Conservation (phyloP, 2,113 vertebrate species). For the crab-eating macaque (Macaca fascicularis) region DNA sequence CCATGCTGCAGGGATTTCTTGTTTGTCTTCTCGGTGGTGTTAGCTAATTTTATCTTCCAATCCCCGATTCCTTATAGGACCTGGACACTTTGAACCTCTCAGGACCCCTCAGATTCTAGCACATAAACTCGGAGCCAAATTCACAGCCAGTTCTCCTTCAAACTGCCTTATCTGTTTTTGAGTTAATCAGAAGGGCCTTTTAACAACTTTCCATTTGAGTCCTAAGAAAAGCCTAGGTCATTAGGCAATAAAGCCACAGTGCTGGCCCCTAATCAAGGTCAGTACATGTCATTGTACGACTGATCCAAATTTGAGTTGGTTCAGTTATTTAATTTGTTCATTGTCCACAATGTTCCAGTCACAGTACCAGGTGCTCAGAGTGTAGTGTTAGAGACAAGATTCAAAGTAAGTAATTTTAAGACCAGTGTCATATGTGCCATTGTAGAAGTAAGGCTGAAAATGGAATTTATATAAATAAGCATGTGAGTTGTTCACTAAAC, state of each 20-base stretch:
- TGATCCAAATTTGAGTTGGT: background rate
- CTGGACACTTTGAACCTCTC: background rate
- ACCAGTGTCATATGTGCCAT: background rate
- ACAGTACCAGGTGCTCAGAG: background rate
- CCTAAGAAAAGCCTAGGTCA: background rate
- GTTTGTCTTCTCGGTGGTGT: background rate
- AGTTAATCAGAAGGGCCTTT: background rate
- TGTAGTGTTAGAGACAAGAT: background rate
- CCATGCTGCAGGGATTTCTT: background rate
- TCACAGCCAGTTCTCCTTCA: background rate
- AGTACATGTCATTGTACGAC: background rate
- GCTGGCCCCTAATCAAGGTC: background rate
- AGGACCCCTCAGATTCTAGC: background rate
- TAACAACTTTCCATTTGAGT: background rate
- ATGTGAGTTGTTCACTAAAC: background rate
- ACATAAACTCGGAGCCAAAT: background rate
- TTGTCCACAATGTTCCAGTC: background rate
- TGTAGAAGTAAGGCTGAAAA: background rate
- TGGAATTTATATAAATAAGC: background rate
- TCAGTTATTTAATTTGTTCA: background rate
- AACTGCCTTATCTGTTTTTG: background rate
- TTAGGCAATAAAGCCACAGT: background rate
- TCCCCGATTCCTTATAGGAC: background rate
- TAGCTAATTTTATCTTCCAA: background rate
- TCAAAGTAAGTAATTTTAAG: background rate